phyloP scores from a whole-genome alignment of 2,888 invertebrate genomes.

The Hipparchia sbordonii region DNA sequence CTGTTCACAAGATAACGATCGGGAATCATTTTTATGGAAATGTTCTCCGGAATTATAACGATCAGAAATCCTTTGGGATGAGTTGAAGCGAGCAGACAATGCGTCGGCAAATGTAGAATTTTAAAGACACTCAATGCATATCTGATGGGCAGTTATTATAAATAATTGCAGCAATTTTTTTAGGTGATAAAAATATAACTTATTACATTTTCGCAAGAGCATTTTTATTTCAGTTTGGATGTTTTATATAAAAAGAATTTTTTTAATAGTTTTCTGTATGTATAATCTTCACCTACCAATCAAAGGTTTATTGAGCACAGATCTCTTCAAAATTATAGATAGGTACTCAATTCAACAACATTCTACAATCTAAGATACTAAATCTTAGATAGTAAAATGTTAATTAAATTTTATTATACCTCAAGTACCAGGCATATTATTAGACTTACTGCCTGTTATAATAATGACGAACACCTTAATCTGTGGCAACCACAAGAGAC shows the following conservation, averaged over 20 bases:
- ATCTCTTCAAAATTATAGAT: no score
- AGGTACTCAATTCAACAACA: no score
- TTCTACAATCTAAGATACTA: no score
- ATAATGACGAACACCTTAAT: not conserved
- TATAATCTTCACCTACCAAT: no score
- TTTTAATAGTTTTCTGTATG: no score
- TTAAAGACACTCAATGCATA: constrained; percentile 52
- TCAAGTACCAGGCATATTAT: no score
- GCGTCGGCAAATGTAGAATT: constrained; percentile 65
- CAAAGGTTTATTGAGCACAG: no score
- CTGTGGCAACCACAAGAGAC: constrained; percentile 11
- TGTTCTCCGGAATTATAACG: constrained; percentile 79
- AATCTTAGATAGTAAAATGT: no score
- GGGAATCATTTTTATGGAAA: constrained; percentile 81
- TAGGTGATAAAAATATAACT: constrained; percentile 9
- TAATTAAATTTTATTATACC: no score
- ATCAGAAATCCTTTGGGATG: constrained; percentile 79
- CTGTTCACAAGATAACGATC: constrained; percentile 81
- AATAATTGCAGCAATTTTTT: constrained; percentile 23
- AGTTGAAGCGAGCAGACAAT: constrained; percentile 78
- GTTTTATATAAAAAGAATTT: not conserved
- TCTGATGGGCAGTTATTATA: constrained; percentile 47
- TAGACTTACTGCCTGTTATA: not conserved
- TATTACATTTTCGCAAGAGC: not conserved
- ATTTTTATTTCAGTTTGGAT: not conserved